Base-by-base conservation (phyloP, 2,888 invertebrate genomes). In the Dascillus cervinus region DNA sequence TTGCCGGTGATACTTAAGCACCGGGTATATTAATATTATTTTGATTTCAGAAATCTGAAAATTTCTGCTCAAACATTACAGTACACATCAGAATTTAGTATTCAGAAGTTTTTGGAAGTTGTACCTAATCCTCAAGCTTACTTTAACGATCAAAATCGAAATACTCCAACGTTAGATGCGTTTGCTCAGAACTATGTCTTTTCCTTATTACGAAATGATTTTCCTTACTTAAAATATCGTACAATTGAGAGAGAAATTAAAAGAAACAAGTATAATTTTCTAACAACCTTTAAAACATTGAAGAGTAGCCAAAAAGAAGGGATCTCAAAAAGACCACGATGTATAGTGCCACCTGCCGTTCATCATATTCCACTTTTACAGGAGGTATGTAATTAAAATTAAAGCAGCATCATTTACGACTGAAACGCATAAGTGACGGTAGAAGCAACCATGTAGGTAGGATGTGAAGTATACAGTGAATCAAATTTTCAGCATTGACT, bases 101-200 rank as follows among this genome's bases (percentile, higher is more conserved):
- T 67, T 1, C 49, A 62, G 36, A 50, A 64, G 9, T 72, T 69
- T 48, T 37, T 71, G 1, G 51, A 64, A 29, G 40, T 66, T 4
- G 65, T 69, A 44, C 68, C 69, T 1, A 58, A 70, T 46, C 71
- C 70, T 2, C 47, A 56, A 20, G 34, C 44, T n/a, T 46, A 55
- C 38, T 60, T 67, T 49, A 37, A 49, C n/a, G 44, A 55, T 37
- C 25, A 17, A 17, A 8, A 17, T 6, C 17, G 17, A 6, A 17
- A 17, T 6, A 8, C 17, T 17, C 5, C 17, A 17, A 17, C 17
- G 4, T 6, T 17, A 17, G 17, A 17, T 6, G 17, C 4, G 4
- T 17, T 6, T 17, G 17, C 17, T 6, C 17, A 17, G 17, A 17
- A n/a, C n/a, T n/a, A n/a, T n/a, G n/a, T n/a, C n/a, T n/a, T n/a